Evolutionary conservation across 2,113 vertebrate species (phyloP), one percentile per base, ranked within the genome.

Genomic region (Vidua macroura): DNA sequence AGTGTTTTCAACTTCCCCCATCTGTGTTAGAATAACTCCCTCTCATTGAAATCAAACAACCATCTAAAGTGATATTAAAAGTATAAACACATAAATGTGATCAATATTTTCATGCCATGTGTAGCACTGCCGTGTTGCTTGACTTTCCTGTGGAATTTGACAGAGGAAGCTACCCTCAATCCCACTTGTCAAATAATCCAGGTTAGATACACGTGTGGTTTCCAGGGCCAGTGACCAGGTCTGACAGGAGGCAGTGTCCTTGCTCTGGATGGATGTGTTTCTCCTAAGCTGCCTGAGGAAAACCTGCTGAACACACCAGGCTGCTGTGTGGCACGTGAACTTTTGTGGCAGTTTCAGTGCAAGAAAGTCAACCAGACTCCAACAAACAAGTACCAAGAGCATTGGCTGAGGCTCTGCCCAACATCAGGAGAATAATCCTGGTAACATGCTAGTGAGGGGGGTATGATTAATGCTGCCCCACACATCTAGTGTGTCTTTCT

Each of bases 391-490:
- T 22, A 62, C 11, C 2, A 8, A 66, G 43, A 43, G 31, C 11
- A 30, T 6, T 88, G 37, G 11, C 13, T 62, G 68, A 66, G 10
- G 51, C 31, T 85, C 49, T 82, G 60, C 39, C 13, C 44, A 35
- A 1, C 11, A 63, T 3, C 28, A 59, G 55, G 19, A 75, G 27
- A 74, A 83, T 23, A 73, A 69, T 23, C 31, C 37, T 14, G 30
- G 22, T 17, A 51, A 46, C 2, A 9, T 4, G 2, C 4, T 7
- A 17, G 17, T 58, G 72, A 66, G 1, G 1, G 15, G 3, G 18
- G 10, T 15, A 35, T 10, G 30, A 35, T 22, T n/a, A 74, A 51
- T 27, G n/a, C 24, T 3, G 2, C 22, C 23, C 52, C 31, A 46
- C 33, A 59, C 10, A 44, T 23, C 31, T 16, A 35, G 9, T 0